Conservation (phyloP, 2,888 invertebrate genomes). For the Eupithecia tripunctaria region DNA sequence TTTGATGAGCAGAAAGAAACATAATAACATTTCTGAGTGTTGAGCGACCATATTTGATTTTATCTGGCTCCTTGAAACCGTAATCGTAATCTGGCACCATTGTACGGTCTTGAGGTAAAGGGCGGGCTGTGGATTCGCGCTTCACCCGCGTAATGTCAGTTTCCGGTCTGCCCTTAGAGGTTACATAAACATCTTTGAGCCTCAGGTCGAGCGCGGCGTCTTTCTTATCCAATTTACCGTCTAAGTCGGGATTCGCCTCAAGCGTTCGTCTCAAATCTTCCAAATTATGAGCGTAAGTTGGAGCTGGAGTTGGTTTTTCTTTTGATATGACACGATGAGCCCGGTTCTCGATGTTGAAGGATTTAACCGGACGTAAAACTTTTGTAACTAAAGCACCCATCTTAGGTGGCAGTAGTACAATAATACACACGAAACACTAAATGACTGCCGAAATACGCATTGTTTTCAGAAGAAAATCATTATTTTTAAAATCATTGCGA, state of each 20-base stretch:
- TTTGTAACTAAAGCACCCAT: conserved; percentile 88
- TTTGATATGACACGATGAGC: conserved; percentile 88
- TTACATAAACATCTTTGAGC: conserved; percentile 90
- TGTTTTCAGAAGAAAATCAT: conserved; percentile 35
- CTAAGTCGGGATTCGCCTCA: conserved; percentile 85
- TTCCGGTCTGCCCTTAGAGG: conserved; percentile 85
- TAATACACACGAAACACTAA: conserved; percentile 36
- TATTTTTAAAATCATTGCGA: conserved; percentile 23
- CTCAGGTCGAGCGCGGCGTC: conserved; percentile 85
- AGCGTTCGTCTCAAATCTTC: conserved; percentile 86
- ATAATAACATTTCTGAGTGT: conserved; percentile 86
- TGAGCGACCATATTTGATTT: conserved; percentile 85
- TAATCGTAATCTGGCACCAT: conserved; percentile 84
- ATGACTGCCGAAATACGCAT: conserved; percentile 46
- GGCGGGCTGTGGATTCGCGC: conserved; percentile 69
- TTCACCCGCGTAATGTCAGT: conserved; percentile 73
- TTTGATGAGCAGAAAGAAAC: conserved; percentile 87
- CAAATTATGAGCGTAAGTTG: conserved; percentile 85
- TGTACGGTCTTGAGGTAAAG: conserved; percentile 85
- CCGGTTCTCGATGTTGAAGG: conserved; percentile 90
- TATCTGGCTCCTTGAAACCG: conserved; percentile 88
- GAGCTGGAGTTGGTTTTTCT: conserved; percentile 88
- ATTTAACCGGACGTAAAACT: conserved; percentile 84
- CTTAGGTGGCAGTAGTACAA: conserved; percentile 70
- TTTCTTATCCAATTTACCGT: conserved; percentile 86